Conservation (phyloP, 1,140 invertebrate genomes). For the Zeugodacus cucurbitae region DNA sequence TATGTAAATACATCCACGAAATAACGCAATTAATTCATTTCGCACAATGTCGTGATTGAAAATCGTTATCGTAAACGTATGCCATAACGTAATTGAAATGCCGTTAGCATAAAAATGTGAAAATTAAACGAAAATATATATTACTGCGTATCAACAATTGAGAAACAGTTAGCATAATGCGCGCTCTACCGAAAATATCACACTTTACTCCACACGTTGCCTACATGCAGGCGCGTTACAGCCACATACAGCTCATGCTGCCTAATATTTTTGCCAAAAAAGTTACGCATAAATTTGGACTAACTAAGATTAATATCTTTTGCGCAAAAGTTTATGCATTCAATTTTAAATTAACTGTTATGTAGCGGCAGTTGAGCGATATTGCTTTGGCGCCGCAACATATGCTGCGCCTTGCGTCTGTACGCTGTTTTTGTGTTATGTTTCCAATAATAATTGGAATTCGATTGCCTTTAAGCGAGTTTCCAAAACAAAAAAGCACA, state of each 20-base stretch:
- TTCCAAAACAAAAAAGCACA: not conserved
- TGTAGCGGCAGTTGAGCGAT: not conserved
- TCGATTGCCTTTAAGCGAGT: not conserved
- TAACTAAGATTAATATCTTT: conserved; percentile 12
- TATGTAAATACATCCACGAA: not conserved
- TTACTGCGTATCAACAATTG: not conserved
- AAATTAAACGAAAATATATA: not conserved
- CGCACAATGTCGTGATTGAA: not conserved
- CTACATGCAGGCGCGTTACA: not conserved
- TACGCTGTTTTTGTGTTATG: not conserved
- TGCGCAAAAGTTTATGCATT: not conserved
- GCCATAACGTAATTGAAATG: not conserved
- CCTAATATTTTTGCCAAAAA: not conserved
- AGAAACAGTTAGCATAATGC: not conserved
- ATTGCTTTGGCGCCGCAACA: not conserved
- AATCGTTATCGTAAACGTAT: conserved; percentile 29
- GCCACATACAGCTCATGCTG: not conserved
- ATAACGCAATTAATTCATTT: conserved; percentile 24
- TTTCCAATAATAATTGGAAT: not conserved
- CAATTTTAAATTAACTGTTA: not conserved
- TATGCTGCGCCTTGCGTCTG: not conserved
- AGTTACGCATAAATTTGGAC: not conserved
- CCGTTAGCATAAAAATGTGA: not conserved
- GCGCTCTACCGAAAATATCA: not conserved
- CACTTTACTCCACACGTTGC: not conserved